These are phyloP conservation scores for Lucinisca nassula DNA, from an alignment of 2,888 invertebrate species.

Conservation along the genomic window DNA sequence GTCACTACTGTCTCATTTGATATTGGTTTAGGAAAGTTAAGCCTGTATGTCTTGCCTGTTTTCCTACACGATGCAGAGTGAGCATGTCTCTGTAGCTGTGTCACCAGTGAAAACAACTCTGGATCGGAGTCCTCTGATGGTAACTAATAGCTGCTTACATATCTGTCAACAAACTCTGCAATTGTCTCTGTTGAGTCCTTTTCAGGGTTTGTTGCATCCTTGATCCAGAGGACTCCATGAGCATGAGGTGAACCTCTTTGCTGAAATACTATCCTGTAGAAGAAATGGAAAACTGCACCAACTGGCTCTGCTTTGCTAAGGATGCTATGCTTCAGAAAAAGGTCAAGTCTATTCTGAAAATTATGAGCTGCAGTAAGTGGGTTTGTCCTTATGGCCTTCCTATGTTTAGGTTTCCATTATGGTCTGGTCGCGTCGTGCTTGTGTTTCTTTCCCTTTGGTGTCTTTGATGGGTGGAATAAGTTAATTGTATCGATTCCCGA, in stretches of 20 bases:
- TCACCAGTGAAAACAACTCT: constrained; percentile 38
- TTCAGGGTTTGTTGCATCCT: constrained; percentile 39
- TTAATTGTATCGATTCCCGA: too few relatives aligned
- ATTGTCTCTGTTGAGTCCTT: not conserved
- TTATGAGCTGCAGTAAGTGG: constrained; percentile 73
- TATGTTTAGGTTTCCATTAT: too few relatives aligned
- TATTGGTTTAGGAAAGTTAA: constrained; percentile 37
- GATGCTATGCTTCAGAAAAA: constrained; percentile 61
- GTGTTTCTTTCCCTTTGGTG: too few relatives aligned
- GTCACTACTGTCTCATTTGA: constrained; percentile 21
- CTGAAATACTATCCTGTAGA: constrained; percentile 62
- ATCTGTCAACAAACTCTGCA: constrained; percentile 42
- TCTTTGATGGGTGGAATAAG: too few relatives aligned
- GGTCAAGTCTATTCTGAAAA: constrained; percentile 71
- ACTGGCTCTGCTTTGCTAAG: constrained; percentile 36
- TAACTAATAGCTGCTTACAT: constrained; percentile 22
- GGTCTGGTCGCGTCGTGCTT: too few relatives aligned
- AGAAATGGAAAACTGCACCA: constrained; percentile 44
- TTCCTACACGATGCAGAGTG: constrained; percentile 58
- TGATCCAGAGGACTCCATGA: constrained; percentile 54
- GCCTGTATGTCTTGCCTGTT: constrained; percentile 44
- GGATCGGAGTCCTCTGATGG: constrained; percentile 24
- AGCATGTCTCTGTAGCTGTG: constrained; percentile 37
- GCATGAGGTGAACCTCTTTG: constrained; percentile 63
- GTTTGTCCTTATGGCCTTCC: constrained; percentile 65